Evolutionary conservation across 2,888 invertebrate genomes (phyloP), one percentile per base, ranked within the genome.

Genomic region (Drosophila algonquin): DNA sequence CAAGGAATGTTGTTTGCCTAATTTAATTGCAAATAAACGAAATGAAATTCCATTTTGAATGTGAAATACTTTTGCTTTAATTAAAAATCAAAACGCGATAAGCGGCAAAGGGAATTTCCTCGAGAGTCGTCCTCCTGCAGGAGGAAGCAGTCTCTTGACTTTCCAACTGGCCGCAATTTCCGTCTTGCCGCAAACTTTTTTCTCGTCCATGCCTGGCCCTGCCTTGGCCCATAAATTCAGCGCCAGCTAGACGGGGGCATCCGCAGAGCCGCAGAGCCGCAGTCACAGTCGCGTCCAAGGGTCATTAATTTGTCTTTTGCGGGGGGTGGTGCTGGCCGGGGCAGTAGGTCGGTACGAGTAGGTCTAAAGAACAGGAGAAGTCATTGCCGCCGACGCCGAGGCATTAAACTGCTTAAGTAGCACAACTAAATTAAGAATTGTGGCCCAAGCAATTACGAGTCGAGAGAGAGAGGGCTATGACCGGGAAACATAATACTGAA

Each of bases 21-120:
- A 86, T 83, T 81, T 76, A 78, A 72, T 84, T 72, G 80, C 64
- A 69, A 70, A 68, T 72, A 83, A 74, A 80, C 72, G 72, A 72
- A 72, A 68, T 58, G 57, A 58, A 86, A 83, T 78, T 83, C 71
- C 76, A 81, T 77, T 83, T 76, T 61, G 40, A 40, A 40, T 40
- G 70, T 57, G 63, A 83, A 81, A 73, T 75, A 77, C 75, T 81
- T 83, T 83, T 72, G 72, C 73, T 87, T 84, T 86, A 83, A 83
- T 83, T 83, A 86, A 86, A 83, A 83, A 83, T 86, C 84, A 86
- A 83, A 83, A 79, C 69, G 76, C 81, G 83, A 83, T 83, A 83
- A 86, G 87, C 80, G 65, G 51, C 57, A 69, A 63, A 61, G 57
- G 74, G 74, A 63, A 74, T 63, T 59, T 65, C 57, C 44, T 12